phyloP scores from a whole-genome alignment of 2,888 invertebrate species.

The Liopterus haemorrhoidalis region DNA sequence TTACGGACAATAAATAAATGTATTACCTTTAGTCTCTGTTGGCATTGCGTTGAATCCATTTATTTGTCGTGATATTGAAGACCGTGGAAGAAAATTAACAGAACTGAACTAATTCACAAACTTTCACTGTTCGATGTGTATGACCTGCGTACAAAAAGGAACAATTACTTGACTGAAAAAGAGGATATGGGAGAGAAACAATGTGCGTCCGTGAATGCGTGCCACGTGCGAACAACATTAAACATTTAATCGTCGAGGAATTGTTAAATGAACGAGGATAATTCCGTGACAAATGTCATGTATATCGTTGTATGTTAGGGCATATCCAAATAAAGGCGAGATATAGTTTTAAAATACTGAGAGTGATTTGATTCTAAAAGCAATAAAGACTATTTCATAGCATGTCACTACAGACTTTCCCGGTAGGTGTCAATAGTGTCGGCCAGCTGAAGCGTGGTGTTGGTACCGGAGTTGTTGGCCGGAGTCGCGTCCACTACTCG shows the following conservation, averaged over 20 bases:
- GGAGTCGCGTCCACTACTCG: not conserved
- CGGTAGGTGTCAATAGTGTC: slow-evolving; percentile 44
- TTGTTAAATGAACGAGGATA: slow-evolving; percentile 13
- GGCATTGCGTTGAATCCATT: slow-evolving; percentile 36
- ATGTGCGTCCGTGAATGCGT: not conserved
- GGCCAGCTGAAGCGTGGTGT: slow-evolving; percentile 31
- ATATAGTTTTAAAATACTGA: slow-evolving; percentile 38
- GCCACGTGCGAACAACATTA: not conserved
- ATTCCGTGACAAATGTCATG: slow-evolving; percentile 18
- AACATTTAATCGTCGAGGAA: not conserved
- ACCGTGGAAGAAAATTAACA: too few relatives aligned
- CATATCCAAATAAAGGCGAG: slow-evolving; percentile 37
- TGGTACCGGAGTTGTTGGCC: not conserved
- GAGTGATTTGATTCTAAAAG: slow-evolving; percentile 43
- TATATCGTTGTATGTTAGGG: slow-evolving; percentile 9
- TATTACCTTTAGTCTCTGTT: slow-evolving; percentile 35
- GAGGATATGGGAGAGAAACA: not conserved
- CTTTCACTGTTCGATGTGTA: too few relatives aligned
- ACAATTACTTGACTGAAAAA: not conserved
- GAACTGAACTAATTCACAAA: too few relatives aligned
- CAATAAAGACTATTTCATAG: slow-evolving; percentile 46
- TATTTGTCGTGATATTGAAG: slow-evolving; percentile 27
- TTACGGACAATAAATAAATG: slow-evolving; percentile 17
- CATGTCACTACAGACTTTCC: slow-evolving; percentile 45
- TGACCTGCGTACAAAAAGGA: not conserved